Conservation (phyloP, 2,113 vertebrate genomes). For the Alaudala cheleensis region DNA sequence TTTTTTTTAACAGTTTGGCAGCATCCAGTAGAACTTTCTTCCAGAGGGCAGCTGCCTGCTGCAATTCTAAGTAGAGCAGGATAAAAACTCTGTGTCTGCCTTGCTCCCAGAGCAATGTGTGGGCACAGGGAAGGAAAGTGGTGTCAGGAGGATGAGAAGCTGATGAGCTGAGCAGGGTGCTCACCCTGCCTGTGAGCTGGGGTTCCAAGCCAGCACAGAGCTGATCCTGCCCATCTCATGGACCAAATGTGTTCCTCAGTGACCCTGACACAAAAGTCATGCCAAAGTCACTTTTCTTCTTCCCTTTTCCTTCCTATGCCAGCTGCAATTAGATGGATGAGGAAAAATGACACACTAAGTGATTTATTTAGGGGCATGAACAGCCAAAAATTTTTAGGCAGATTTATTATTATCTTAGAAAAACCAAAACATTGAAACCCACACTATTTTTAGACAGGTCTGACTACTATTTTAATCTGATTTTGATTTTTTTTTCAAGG, state of each 20-base stretch:
- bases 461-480: conserved; percentile 9
- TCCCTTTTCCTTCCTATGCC: neutral
- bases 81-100: neutral
- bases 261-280: neutral
- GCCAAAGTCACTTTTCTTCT: neutral
- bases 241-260: neutral
- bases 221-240: neutral
- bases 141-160: neutral
- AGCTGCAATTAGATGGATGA: neutral
- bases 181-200: neutral
- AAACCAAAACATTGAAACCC: neutral
- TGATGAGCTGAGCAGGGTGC: rapidly evolving
- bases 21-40: neutral
- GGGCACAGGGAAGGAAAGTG: neutral
- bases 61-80: neutral
- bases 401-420: neutral
- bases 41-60: neutral
- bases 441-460: neutral
- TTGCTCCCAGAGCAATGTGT: neutral
- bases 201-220: neutral
- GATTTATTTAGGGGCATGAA: neutral
- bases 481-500: neutral
- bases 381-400: neutral
- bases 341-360: neutral
- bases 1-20: neutral